Evolutionary conservation across 2,888 invertebrate genomes (phyloP).

Genomic region (Argynnis bischoffii): DNA sequence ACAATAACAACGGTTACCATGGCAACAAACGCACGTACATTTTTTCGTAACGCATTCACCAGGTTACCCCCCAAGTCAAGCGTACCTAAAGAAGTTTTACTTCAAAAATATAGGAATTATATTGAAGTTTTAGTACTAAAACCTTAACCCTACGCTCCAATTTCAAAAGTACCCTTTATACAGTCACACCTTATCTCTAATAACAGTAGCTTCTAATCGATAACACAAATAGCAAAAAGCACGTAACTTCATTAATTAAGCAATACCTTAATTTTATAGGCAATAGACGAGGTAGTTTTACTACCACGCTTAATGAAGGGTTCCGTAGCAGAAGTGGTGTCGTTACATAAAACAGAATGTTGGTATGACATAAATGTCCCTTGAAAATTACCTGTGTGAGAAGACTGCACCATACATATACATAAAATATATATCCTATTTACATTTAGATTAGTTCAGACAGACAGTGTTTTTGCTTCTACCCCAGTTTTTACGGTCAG

Average conservation of each 20-base stretch:
- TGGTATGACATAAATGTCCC: constrained; percentile 4
- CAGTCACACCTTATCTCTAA: no score
- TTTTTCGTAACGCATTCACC: no score
- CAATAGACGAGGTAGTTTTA: constrained; percentile 5
- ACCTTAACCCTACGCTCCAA: no score
- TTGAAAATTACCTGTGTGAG: constrained; percentile 9
- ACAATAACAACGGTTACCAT: no score
- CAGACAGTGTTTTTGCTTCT: neutral
- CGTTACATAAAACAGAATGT: constrained; percentile 8
- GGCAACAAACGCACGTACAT: no score
- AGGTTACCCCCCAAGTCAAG: no score
- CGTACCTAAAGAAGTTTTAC: no score
- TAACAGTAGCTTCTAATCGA: no score
- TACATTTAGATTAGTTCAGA: neutral
- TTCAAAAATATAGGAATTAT: no score
- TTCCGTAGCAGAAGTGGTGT: neutral
- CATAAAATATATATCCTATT: neutral
- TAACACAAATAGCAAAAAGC: constrained; percentile 1
- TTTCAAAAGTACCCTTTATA: no score
- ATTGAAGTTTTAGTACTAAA: no score
- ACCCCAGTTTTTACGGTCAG: neutral
- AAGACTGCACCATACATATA: neutral
- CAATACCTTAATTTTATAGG: constrained; percentile 17
- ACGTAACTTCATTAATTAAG: constrained; percentile 3
- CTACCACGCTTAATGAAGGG: constrained; percentile 14